Percentiles rank a stretch among this genome's conserved stretches.
These are phyloP conservation scores for Aspidoscelis tigris DNA, from an alignment of 2,113 vertebrate genomes.

Conservation along the genomic window DNA sequence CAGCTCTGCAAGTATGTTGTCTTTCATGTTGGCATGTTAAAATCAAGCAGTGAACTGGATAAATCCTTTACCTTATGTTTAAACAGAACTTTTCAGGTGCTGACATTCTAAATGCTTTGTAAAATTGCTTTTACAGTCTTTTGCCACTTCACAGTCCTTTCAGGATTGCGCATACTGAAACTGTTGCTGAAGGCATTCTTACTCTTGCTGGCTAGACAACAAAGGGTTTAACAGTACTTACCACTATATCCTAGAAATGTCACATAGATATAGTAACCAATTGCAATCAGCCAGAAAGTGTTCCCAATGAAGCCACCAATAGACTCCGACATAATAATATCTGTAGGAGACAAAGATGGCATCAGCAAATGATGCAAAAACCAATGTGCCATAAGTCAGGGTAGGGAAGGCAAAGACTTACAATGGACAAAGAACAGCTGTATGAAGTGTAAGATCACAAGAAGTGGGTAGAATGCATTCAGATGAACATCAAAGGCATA, in stretches of 20 bases:
- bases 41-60: background rate
- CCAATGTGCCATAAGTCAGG: constrained; percentile 19
- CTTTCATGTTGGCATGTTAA: background rate
- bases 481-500: constrained; percentile 98
- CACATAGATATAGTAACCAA: constrained; percentile 96
- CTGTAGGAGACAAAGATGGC: constrained; percentile 74
- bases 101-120: background rate
- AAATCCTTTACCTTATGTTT: background rate
- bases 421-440: constrained; percentile 98
- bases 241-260: constrained; percentile 97
- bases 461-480: constrained; percentile 96
- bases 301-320: constrained; percentile 87
- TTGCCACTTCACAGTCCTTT: background rate
- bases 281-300: constrained; percentile 91
- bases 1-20: background rate
- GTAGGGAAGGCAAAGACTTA: constrained; percentile 75
- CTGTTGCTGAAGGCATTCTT: background rate
- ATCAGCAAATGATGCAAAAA: constrained; percentile 24
- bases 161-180: background rate
- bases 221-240: constrained; percentile 68
- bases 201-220: background rate
- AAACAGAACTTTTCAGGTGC: background rate
- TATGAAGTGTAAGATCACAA: constrained; percentile 95
- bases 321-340: constrained; percentile 87
- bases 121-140: background rate